Evolutionary conservation across 2,113 vertebrate genomes (phyloP).

Genomic region (Chlorodrepanis virens): DNA sequence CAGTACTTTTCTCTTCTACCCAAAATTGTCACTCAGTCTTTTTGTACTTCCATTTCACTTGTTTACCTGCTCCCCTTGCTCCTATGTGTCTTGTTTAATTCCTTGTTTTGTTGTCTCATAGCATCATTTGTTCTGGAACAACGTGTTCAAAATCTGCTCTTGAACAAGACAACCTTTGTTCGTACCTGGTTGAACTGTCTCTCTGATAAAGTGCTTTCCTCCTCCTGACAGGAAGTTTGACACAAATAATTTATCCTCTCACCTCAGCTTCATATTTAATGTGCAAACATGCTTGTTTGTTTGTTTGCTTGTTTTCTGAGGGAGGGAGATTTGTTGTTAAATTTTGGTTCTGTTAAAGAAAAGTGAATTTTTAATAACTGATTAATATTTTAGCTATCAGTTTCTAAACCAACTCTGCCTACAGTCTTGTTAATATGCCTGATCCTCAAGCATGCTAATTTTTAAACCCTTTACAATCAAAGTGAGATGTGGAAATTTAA

Average conservation of each 20-base stretch:
- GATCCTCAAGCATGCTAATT: neutral
- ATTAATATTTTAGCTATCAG: neutral
- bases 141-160: neutral
- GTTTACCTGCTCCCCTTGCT: neutral
- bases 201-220: neutral
- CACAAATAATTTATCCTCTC: neutral
- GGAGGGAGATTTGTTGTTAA: neutral
- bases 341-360: neutral
- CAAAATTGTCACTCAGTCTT: neutral
- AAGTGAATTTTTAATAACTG: neutral
- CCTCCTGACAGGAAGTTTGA: neutral
- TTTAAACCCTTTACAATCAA: neutral
- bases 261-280: neutral
- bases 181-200: neutral
- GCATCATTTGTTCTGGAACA: neutral
- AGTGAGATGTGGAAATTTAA: neutral
- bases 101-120: neutral
- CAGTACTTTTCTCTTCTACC: neutral
- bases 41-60: neutral
- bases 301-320: neutral
- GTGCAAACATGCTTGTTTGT: neutral
- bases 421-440: neutral
- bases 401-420: neutral
- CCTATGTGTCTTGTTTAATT: neutral
- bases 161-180: neutral